phyloP scores from a whole-genome alignment of 92 coral and sea anemone genomes.

The Heteractis magnifica region DNA sequence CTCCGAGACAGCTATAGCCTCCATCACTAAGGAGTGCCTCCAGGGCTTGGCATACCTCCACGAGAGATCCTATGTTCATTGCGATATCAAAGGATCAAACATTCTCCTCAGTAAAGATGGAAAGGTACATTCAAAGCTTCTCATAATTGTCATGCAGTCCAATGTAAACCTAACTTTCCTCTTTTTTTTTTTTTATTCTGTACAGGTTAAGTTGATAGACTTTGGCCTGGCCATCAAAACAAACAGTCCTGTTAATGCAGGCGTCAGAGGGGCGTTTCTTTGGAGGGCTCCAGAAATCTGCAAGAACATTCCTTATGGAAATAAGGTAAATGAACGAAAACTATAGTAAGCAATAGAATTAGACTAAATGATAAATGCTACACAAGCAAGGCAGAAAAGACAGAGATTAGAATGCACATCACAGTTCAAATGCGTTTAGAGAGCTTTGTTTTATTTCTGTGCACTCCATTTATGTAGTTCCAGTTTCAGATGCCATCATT shows the following conservation, averaged over 20 bases:
- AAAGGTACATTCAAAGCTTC: neutral
- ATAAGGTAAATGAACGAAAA: neutral
- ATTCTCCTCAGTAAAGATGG: conserved; percentile 2
- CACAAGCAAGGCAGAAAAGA: no score
- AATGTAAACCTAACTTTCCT: neutral
- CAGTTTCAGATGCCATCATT: neutral
- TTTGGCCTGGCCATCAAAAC: conserved; percentile 8
- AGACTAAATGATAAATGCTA: neutral
- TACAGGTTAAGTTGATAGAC: conserved; percentile 1
- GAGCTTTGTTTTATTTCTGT: neutral
- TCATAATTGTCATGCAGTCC: neutral
- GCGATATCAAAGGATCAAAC: conserved; percentile 5
- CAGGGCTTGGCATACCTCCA: conserved; percentile 1
- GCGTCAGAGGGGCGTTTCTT: neutral
- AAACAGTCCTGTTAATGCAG: neutral
- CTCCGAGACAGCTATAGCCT: neutral
- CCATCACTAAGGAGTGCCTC: neutral
- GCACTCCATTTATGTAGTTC: neutral
- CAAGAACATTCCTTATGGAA: neutral
- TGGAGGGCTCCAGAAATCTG: conserved; percentile 11
- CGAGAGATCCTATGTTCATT: neutral
- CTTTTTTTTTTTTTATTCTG: no score
- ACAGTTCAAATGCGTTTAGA: no score
- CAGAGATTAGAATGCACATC: no score
- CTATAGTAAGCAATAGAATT: neutral